Percentiles rank a stretch among this genome's conserved stretches.
Conservation (phyloP, 1,140 invertebrate species). For the Listronotus oregonensis region DNA sequence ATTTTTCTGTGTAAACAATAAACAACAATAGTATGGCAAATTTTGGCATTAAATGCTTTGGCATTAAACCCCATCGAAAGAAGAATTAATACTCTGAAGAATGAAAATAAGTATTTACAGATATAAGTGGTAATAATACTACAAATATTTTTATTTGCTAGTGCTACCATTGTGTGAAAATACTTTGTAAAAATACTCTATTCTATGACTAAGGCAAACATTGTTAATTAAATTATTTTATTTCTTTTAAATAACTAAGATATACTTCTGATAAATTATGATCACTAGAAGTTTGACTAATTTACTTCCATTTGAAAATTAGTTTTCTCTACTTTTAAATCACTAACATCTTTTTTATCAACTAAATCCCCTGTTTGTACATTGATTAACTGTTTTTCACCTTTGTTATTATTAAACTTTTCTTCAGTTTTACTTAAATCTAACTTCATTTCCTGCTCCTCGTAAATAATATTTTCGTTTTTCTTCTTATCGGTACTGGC, state of each 20-base stretch:
- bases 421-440: conserved; percentile 40
- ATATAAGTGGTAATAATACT: conserved; percentile 44
- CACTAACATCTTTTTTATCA: conserved; percentile 38
- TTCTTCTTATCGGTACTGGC: conserved; percentile 49
- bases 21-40: conserved; percentile 57
- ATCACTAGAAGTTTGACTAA: conserved; percentile 56
- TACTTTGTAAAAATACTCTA: conserved; percentile 56
- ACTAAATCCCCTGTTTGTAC: conserved; percentile 61
- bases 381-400: conserved; percentile 62
- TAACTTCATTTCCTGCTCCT: conserved; percentile 50
- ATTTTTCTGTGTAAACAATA: conserved; percentile 51
- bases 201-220: conserved; percentile 47
- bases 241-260: conserved; percentile 31
- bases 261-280: conserved; percentile 41
- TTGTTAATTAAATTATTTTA: conserved; percentile 44
- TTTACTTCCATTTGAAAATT: conserved; percentile 38
- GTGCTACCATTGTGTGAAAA: conserved; percentile 49
- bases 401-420: conserved; percentile 52
- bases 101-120: conserved; percentile 40
- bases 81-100: conserved; percentile 45
- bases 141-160: conserved; percentile 41
- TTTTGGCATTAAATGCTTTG: conserved; percentile 59
- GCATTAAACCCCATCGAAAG: conserved; percentile 52
- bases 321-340: conserved; percentile 29
- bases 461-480: conserved; percentile 53